Evolutionary conservation across 2,888 invertebrate genomes (phyloP), one percentile per base, ranked within the genome.

Genomic region (Calliphora vomitoria): DNA sequence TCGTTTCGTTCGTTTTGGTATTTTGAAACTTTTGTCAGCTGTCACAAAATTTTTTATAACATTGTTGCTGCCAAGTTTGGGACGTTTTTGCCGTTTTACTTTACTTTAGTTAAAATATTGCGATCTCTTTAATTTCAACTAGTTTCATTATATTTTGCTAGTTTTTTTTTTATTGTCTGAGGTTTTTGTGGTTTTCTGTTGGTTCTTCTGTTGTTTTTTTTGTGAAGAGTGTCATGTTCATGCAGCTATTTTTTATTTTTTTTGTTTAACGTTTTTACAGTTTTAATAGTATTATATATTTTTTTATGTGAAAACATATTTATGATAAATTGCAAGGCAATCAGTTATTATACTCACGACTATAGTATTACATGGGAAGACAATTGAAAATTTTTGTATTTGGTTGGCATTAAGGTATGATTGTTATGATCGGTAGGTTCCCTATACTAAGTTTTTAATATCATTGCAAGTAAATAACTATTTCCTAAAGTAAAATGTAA

Each of bases 141-240:
- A 84, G 64, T 72, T 83, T 75, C 41, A n/a, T 44, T 72, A 1
- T 6, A 60, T 10, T 47, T 58, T 44, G 11, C 4, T 82, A 55
- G 18, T 66, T 64, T 8, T 66, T 64, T 66, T 66, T 64, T 8
- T 66, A 55, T 66, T 38, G 38, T 31, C 66, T 82, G 78, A 44
- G 83, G 78, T 83, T 83, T 71, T 78, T 74, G 72, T 41, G 84
- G 72, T 68, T 84, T 72, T 66, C 50, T 58, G 44, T 60, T 75
- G 60, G 8, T 58, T 72, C 18, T 75, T 10, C 47, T 53, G 13
- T 84, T 55, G 20, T 31, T 47, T 18, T 44, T 58, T 18, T 55
- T 44, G 4, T 25, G 44, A 5, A 20, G 13, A 68, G 66, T 79
- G 69, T 69, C 80, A 55, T 53, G 50, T 72, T 72, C 60, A 31